phyloP scores from a whole-genome alignment of 2,113 vertebrate genomes.

The Colius striatus region DNA sequence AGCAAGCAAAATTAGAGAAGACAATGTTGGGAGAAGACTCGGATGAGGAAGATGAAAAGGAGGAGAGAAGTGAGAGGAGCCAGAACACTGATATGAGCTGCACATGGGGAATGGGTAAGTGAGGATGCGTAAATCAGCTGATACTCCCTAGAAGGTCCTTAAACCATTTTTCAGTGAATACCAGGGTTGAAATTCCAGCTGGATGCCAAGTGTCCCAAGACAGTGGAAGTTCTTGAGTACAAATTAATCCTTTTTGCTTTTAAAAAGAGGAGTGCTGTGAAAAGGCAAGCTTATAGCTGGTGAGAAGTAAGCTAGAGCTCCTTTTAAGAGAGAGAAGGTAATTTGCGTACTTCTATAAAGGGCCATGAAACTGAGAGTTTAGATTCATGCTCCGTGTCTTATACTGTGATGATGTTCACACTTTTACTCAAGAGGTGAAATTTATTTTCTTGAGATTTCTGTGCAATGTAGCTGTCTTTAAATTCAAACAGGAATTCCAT shows the following conservation, averaged over 20 bases:
- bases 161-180: neutral
- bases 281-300: neutral
- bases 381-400: neutral
- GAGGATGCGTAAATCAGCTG: neutral
- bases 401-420: neutral
- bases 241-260: neutral
- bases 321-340: neutral
- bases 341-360: neutral
- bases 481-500: neutral
- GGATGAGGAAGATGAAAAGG: slow-evolving; percentile 82
- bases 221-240: neutral
- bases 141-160: neutral
- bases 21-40: slow-evolving; percentile 92
- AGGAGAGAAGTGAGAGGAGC: slow-evolving; percentile 52
- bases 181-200: neutral
- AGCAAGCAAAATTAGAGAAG: slow-evolving; percentile 86
- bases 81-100: slow-evolving; percentile 85
- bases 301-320: neutral
- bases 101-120: slow-evolving; percentile 94
- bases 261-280: neutral
- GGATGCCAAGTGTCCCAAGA: neutral
- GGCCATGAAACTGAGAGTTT: neutral
- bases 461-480: neutral
- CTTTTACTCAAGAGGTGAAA: neutral
- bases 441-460: neutral